Base-by-base conservation (phyloP, 2,113 vertebrate species). In the Propithecus coquereli region DNA sequence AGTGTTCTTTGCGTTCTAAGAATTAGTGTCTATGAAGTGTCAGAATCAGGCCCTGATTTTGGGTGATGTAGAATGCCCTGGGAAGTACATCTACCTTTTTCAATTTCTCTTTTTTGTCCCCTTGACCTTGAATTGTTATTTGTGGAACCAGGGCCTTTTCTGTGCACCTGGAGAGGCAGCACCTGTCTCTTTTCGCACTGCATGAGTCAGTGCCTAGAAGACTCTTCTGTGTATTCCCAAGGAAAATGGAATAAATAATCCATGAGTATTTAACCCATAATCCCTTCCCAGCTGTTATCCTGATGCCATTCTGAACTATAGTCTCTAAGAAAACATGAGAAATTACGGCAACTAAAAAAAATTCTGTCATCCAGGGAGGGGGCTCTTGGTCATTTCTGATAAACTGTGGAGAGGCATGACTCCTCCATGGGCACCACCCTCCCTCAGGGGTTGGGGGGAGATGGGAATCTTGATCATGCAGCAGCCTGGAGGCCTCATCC, bases 111-210 rank as follows among this genome's bases (percentile, higher is more conserved):
- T 45, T 65, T 66, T 43, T 74, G 18, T 66, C 40, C 23, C 12
- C 30, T 86, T 66, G 52, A 77, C 54, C 6, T 96, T 92, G 43
- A 83, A 71, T 74, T 66, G 7, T 70, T 96, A 18, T 83, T 57
- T 94, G 74, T 81, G 43, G 32, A 93, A 68, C 4, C 10, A 40
- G 14, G 45, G 1, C 61, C 18, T 89, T 84, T 70, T 40, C 70
- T 87, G 5, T 84, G 16, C 27, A 5, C 8, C 40, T 34, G 27
- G 43, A 71, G 30, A 89, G 23, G 6, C 17, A 74, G 47, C 25
- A 23, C 25, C 25, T 40, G 10, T 66, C 13, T 74, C 34, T 86
- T 93, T 89, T 43, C 82, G 6, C 92, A 79, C 23, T 61, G 45
- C 52, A 61, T 54, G 30, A 20, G 43, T 14, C 22, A 54, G 63